These are phyloP conservation scores for Pygmarrhopalites habei DNA, from an alignment of 1,140 invertebrate genomes.

Conservation along the genomic window DNA sequence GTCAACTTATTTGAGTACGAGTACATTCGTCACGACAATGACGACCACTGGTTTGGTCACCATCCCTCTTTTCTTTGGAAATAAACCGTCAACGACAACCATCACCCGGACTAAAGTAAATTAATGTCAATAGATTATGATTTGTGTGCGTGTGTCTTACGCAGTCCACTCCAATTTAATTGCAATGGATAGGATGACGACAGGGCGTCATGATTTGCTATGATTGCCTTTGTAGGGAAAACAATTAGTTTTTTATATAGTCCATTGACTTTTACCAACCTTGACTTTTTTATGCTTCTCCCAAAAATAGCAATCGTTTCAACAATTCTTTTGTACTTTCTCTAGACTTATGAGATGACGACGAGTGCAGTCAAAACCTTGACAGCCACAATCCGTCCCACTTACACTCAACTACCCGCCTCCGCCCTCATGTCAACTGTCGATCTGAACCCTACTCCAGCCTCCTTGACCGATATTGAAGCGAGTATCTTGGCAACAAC, in stretches of 20 bases:
- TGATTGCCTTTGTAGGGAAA: no score
- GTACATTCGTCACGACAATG: constrained; percentile 25
- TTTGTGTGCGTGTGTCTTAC: no score
- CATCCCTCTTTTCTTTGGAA: constrained; percentile 36
- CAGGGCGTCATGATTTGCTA: no score
- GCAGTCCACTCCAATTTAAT: no score
- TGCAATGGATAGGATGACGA: no score
- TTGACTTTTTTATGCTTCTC: no score
- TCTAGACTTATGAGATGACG: constrained; percentile 30
- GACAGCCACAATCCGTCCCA: constrained; percentile 29
- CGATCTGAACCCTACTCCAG: neutral
- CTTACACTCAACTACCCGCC: neutral
- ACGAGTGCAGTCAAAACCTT: constrained; percentile 32
- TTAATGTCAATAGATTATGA: no score
- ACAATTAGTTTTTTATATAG: no score
- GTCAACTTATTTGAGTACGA: constrained; percentile 29
- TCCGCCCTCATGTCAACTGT: neutral
- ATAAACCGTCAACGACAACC: constrained; percentile 28
- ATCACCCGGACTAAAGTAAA: constrained; percentile 28
- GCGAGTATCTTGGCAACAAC: no score
- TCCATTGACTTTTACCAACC: no score
- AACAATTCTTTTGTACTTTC: no score
- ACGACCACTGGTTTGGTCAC: constrained; percentile 31
- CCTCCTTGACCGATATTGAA: neutral
- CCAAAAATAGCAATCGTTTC: no score